Conservation (phyloP, 2,797 vertebrate species). For the Eospalax fontanierii region DNA sequence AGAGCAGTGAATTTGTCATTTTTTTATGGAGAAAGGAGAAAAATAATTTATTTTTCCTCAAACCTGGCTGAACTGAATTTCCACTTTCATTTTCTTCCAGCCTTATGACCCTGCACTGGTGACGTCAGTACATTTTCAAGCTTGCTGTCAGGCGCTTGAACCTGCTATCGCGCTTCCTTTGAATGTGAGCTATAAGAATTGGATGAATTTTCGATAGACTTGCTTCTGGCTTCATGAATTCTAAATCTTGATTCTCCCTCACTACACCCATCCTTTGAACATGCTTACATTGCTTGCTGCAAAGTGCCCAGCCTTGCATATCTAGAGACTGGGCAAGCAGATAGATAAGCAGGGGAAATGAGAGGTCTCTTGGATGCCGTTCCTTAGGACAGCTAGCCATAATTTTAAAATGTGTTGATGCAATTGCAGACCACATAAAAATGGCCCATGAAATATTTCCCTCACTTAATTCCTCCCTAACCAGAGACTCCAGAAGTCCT, state of each 20-base stretch:
- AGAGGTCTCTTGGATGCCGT: not conserved
- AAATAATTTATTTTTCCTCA: not conserved
- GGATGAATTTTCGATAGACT: not conserved
- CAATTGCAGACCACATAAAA: not conserved
- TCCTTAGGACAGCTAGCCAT: not conserved
- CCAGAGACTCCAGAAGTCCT: not conserved
- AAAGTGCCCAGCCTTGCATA: not conserved
- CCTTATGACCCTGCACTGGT: not conserved
- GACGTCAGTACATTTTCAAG: not conserved
- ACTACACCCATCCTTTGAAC: not conserved
- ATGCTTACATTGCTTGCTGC: accelerated
- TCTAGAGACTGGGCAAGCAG: not conserved
- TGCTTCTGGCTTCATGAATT: not conserved
- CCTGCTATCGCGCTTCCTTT: not conserved
- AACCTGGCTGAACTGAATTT: not conserved
- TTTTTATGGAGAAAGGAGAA: not conserved
- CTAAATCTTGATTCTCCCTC: not conserved
- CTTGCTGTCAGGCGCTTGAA: not conserved
- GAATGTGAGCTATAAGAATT: not conserved
- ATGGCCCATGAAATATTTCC: not conserved
- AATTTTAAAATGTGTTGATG: not conserved
- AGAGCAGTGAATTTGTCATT: not conserved
- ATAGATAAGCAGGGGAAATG: accelerated
- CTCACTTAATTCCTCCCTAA: not conserved
- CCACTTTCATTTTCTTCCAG: not conserved